Base-by-base conservation (phyloP, 2,797 vertebrate species). In the Hybognathus amarus region DNA sequence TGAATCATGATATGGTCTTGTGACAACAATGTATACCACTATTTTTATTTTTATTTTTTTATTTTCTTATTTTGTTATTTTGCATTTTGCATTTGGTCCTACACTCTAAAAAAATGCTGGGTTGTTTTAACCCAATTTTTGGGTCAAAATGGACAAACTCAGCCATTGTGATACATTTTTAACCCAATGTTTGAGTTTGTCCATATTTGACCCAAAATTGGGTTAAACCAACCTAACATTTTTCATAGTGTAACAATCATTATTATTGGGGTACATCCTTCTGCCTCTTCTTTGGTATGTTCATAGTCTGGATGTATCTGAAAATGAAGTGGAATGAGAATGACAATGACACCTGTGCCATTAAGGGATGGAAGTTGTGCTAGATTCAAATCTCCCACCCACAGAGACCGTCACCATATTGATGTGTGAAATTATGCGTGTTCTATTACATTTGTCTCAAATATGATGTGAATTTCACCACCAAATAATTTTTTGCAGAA, bases 301-400 rank as follows among this genome's bases (percentile, higher is more conserved):
- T 54, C 6, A 36, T 74, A 54, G 54, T 74, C 22, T 36, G 11
- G 18, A 36, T 74, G 10, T 54, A 20, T 74, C 22, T 74, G n/a
- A 54, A 54, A 54, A 54, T 54, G 20, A 36, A 15, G 33, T 74
- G 12, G 11, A 54, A n/a, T 15, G 50, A 33, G 8, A 38, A 74
- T 74, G 50, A 74, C 70, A 73, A 22, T 74, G 47, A 74, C 70
- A 73, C 13, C 18, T 74, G 70, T 54, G 47, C 47, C 18, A n/a
- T 54, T 36, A 36, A 54, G 11, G 18, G 30, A 36, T 74, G 50
- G 30, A 74, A n/a, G 36, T 30, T 63, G 75, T 59, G 75, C 56
- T 63, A 59, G 54, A 42, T 77, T 59, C n/a, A 63, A 20, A 77
- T 38, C 56, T 77, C 56, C 36, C 75, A 77, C 56, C 56, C 56